A percentile compares a stretch with the other conserved stretches of the same genome.
These are phyloP conservation scores for Hecatera dysodea DNA, from an alignment of 2,888 invertebrate genomes.

Conservation along the genomic window DNA sequence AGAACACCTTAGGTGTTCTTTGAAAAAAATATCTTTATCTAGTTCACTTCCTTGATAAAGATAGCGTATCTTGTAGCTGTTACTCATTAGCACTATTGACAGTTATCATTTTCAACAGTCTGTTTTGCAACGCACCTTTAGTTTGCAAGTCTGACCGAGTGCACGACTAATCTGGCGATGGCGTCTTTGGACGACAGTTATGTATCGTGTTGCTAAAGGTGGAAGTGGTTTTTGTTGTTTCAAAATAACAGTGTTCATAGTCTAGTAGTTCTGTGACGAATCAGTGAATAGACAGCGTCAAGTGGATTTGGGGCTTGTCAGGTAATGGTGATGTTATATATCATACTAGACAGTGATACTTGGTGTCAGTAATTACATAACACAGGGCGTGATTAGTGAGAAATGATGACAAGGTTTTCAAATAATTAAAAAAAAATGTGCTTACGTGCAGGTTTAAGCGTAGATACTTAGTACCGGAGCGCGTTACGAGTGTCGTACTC, in stretches of 20 bases:
- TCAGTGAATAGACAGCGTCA: conserved; percentile 51
- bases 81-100: conserved; percentile 71
- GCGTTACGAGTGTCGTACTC: conserved; percentile 3
- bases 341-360: neutral
- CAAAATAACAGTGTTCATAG: conserved; percentile 67
- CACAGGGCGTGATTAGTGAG: neutral
- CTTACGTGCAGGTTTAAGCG: conserved; percentile 10
- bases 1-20: conserved; percentile 6
- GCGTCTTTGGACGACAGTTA: conserved; percentile 73
- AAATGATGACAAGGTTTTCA: conserved; percentile 1
- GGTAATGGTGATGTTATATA: conserved; percentile 24
- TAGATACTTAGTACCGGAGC: neutral
- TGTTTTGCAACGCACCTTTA: conserved; percentile 60
- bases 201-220: conserved; percentile 70
- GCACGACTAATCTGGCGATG: conserved; percentile 62
- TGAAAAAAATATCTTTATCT: conserved; percentile 30
- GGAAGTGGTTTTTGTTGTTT: conserved; percentile 61
- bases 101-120: conserved; percentile 63
- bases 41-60: conserved; percentile 53
- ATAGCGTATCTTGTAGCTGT: conserved; percentile 58
- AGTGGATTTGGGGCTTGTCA: conserved; percentile 20
- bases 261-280: conserved; percentile 69
- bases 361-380: conserved; percentile 1
- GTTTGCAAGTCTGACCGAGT: conserved; percentile 52
- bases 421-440: neutral